A percentile compares a stretch with the other conserved stretches of the same genome.
Conservation (phyloP, 2,113 vertebrate genomes). For the Rhabdornis inornatus region DNA sequence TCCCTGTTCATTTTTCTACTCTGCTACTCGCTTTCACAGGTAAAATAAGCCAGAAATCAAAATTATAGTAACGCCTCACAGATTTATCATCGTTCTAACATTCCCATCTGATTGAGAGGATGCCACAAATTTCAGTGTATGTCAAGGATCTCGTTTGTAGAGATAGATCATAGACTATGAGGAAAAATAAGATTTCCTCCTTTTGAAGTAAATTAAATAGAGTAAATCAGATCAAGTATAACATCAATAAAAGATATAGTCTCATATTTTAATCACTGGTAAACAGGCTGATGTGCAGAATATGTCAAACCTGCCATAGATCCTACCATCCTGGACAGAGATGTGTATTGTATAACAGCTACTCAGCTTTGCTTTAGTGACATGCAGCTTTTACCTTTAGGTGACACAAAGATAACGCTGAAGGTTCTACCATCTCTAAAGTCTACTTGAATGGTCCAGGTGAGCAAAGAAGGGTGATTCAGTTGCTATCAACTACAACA, state of each 20-base stretch:
- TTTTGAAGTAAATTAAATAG: constrained; percentile 17
- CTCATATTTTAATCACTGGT: neutral
- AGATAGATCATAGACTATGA: neutral
- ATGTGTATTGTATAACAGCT: neutral
- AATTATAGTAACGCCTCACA: neutral
- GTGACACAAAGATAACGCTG: neutral
- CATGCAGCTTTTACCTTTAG: neutral
- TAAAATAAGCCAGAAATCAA: neutral
- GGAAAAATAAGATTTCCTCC: neutral
- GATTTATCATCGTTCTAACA: neutral
- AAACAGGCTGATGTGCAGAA: neutral
- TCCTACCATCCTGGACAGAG: neutral
- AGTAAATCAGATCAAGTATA: neutral
- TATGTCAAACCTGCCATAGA: neutral
- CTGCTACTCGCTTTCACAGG: neutral
- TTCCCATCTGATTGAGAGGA: neutral
- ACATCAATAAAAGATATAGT: neutral
- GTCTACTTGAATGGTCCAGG: neutral
- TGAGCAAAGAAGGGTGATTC: neutral
- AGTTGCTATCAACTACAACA: neutral
- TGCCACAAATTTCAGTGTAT: neutral
- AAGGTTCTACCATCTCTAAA: neutral
- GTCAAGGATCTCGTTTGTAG: neutral
- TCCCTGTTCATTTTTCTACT: neutral
- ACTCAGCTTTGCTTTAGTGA: neutral